phyloP scores from a whole-genome alignment of 2,113 vertebrate genomes.

The Salminus brasiliensis region DNA sequence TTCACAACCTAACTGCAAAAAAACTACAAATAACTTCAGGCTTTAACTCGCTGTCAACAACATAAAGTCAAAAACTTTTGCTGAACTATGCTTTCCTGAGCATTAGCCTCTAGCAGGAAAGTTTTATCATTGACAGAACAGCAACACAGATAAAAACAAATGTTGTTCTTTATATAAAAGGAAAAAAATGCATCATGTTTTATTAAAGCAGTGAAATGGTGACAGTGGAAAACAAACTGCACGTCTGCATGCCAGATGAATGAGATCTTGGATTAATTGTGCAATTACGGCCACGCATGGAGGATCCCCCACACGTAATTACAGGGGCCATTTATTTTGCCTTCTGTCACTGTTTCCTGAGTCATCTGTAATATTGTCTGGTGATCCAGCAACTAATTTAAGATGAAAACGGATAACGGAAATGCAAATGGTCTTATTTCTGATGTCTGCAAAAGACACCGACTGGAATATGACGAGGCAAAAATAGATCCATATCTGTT shows the following conservation, averaged over 20 bases:
- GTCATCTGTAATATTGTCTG: conserved; percentile 56
- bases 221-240: conserved; percentile 39
- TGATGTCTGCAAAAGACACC: not conserved
- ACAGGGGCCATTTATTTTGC: conserved; percentile 66
- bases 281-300: conserved; percentile 65
- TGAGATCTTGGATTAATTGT: conserved; percentile 66
- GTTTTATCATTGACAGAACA: not conserved
- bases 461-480: not conserved
- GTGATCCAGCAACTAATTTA: conserved; percentile 57
- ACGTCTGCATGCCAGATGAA: conserved; percentile 44
- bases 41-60: too few species aligned
- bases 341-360: conserved; percentile 51
- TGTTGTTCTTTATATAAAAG: not conserved
- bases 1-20: not conserved
- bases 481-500: not conserved
- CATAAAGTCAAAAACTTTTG: too few species aligned
- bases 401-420: conserved; percentile 43
- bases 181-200: not conserved
- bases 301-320: conserved; percentile 65
- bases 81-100: too few species aligned
- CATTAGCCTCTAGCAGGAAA: too few species aligned
- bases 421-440: not conserved
- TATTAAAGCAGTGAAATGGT: conserved; percentile 45
- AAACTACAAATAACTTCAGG: not conserved
- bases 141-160: not conserved